phyloP scores from a whole-genome alignment of 2,113 vertebrate genomes.

The Nannospalax galili region DNA sequence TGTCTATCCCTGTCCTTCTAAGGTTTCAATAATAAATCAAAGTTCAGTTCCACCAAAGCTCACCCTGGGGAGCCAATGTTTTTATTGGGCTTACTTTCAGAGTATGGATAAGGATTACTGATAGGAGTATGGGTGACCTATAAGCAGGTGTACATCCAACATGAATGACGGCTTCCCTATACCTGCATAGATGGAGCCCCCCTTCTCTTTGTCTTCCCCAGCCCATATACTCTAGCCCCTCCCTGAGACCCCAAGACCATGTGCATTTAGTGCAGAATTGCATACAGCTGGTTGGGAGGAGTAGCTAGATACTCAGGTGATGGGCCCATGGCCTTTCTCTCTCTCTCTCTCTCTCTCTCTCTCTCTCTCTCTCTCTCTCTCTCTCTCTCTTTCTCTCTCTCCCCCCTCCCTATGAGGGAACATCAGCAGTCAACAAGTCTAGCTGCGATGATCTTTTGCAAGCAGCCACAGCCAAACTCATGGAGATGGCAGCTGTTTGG shows the following conservation, averaged over 20 bases:
- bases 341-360: no score
- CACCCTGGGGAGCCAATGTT: not conserved
- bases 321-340: no score
- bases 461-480: not conserved
- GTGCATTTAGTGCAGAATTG: not conserved
- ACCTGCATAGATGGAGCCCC: not conserved
- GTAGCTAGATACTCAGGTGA: not conserved
- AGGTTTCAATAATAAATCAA: not conserved
- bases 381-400: no score
- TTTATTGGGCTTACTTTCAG: not conserved
- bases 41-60: not conserved
- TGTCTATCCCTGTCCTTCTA: not conserved
- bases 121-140: no score
- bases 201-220: not conserved
- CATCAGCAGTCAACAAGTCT: not conserved
- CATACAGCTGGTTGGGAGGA: not conserved
- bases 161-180: not conserved
- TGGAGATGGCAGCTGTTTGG: not conserved
- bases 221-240: not conserved
- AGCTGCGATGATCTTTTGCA: not conserved
- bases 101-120: no score
- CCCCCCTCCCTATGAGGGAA: not conserved
- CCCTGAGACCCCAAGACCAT: not conserved
- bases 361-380: no score
- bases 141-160: no score